phyloP scores from a whole-genome alignment of 2,113 vertebrate genomes.

The Mesocricetus auratus region DNA sequence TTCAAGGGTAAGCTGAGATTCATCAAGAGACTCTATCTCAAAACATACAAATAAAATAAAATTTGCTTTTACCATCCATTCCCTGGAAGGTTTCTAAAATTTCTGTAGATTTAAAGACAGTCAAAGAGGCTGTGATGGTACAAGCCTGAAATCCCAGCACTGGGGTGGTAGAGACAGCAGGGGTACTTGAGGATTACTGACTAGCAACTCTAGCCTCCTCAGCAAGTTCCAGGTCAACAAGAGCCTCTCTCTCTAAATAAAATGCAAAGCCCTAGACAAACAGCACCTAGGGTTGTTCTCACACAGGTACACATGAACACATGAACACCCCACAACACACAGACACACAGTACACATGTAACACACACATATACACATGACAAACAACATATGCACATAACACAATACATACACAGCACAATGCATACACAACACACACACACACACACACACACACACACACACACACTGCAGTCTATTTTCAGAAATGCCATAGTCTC shows the following conservation, averaged over 20 bases:
- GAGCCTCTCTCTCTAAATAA: background rate
- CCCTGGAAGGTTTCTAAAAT: background rate
- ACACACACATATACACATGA: background rate
- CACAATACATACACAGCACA: background rate
- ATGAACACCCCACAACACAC: background rate
- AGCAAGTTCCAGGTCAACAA: background rate
- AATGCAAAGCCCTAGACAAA: background rate
- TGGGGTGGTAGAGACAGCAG: background rate
- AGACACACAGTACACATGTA: background rate
- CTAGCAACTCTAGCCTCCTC: too few species aligned
- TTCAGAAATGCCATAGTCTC: background rate
- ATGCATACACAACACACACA: too few species aligned
- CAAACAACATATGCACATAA: background rate
- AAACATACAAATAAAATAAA: background rate
- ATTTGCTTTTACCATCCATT: background rate
- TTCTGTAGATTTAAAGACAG: background rate
- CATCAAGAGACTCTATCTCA: background rate
- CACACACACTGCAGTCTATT: background rate
- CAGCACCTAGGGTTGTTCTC: background rate
- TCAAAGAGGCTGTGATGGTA: background rate
- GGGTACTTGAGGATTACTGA: background rate
- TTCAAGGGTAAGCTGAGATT: background rate
- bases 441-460: background rate
- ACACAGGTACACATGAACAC: background rate
- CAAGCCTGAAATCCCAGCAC: background rate